Base-by-base conservation (phyloP, 2,797 vertebrate genomes). In the Selene dorsalis region DNA sequence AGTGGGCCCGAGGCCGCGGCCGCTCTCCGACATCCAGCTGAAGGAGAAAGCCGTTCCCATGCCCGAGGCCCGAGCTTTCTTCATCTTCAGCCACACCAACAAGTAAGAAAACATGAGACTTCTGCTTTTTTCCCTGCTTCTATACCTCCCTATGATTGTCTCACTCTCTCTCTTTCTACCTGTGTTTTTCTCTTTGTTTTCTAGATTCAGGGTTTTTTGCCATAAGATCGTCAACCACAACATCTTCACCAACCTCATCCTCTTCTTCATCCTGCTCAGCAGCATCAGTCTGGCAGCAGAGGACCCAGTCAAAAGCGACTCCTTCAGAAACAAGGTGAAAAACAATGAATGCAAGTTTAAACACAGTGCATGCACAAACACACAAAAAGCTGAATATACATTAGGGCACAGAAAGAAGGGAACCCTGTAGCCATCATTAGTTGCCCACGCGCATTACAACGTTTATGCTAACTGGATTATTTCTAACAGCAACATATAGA, bases 221-320 rank as follows among this genome's bases (percentile, higher is more conserved):
- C 98, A 99, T 90, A 96, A 96, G 84, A 98, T 99, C 13, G 98
- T 99, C 88, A 99, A 99, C 10, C 96, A 99, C 93, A 98, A 98
- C 75, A 95, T 99, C 94, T 99, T 99, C 96, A 99, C 98, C 94
- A 99, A 99, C 95, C 95, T 99, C 93, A 99, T 99, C 95, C 97
- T 99, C 43, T 98, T 99, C 94, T 99, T 99, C 96, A 99, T 99
- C 91, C 95, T 99, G 94, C 96, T 99, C 91, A 99, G 98, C 94
- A 99, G 98, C 94, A 96, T 99, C 88, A 99, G 98, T 69, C 91
- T 99, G 93, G 98, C 98, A 50, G 98, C 98, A 2, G 98, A 99
- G 88, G 98, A 99, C 85, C 98, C 98, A 0, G 98, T 99, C 69
- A 93, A 96, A 78, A 96, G 97, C 61, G 93, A 96, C 84, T 98